Evolutionary conservation across 2,113 vertebrate genomes (phyloP).

Genomic region (Dasyprocta punctata): DNA sequence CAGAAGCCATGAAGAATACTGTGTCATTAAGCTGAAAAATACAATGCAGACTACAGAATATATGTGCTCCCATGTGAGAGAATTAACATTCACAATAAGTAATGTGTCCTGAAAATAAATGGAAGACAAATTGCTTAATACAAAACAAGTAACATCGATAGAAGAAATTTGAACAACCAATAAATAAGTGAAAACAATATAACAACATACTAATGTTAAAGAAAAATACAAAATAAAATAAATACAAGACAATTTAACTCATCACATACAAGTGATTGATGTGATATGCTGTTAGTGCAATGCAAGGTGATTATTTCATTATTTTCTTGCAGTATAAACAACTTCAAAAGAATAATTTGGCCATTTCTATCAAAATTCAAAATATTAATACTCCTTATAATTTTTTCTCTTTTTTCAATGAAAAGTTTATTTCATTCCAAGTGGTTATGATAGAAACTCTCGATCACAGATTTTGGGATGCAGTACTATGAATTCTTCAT

Average conservation of each 20-base stretch:
- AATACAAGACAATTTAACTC: neutral
- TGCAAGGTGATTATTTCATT: neutral
- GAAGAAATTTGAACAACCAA: neutral
- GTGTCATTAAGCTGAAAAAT: neutral
- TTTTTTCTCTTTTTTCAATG: neutral
- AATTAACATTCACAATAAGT: neutral
- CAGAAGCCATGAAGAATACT: neutral
- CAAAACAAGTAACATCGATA: neutral
- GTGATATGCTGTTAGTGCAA: neutral
- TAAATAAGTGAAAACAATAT: neutral
- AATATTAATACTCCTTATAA: neutral
- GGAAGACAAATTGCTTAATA: neutral
- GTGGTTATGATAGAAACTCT: neutral
- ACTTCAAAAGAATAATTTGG: neutral
- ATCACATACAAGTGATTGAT: neutral
- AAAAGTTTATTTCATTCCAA: neutral
- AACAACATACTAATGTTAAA: neutral
- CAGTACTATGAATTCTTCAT: neutral
- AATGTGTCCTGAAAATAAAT: neutral
- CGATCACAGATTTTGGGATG: neutral
- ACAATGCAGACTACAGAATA: neutral
- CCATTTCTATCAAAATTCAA: neutral
- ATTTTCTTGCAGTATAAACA: neutral
- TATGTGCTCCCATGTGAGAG: neutral
- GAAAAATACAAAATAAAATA: slow-evolving; percentile 5